Evolutionary conservation across 2,888 invertebrate species (phyloP), one percentile per base, ranked within the genome.

Genomic region (Hyles lineata): DNA sequence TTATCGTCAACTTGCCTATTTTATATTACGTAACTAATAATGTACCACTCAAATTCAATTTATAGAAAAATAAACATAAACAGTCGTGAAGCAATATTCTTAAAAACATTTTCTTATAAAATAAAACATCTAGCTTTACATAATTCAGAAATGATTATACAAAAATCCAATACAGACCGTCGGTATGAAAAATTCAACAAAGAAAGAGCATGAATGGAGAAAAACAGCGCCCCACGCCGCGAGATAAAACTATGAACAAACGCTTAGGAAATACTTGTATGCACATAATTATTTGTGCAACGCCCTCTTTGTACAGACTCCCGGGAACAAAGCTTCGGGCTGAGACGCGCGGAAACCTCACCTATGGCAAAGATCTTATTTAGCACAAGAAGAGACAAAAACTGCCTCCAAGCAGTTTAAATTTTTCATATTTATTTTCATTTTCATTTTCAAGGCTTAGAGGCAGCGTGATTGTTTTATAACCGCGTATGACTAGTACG

Each of bases 231-330:
- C 55, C 19, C 50, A 32, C 29, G 29, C 43, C 21, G 43, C 73
- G 35, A 73, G 70, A 52, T 73, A 70, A 70, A 61, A 70, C 83
- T 74, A 76, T 80, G 85, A 87, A 86, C 82, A 81, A 87, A 85
- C 89, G 90, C 85, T 91, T 91, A 90, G 87, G 83, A 89, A 90
- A 92, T 93, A 93, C 93, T 92, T 89, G 91, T 92, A 93, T 94
- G 93, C 92, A 92, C 93, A 94, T 93, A 93, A 93, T 93, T 92
- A 93, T 93, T 93, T 92, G 92, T 90, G 90, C 90, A 91, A 82
- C 87, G 88, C 85, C 83, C 83, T 89, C 89, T 92, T 92, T 91
- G 88, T 90, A 84, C 84, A 88, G 90, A 87, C 89, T 89, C 80
- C 63, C 84, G 83, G 81, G 89, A 87, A 91, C 90, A 90, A 91